Evolutionary conservation across 2,888 invertebrate species (phyloP).

Genomic region (Camponotus fellah): DNA sequence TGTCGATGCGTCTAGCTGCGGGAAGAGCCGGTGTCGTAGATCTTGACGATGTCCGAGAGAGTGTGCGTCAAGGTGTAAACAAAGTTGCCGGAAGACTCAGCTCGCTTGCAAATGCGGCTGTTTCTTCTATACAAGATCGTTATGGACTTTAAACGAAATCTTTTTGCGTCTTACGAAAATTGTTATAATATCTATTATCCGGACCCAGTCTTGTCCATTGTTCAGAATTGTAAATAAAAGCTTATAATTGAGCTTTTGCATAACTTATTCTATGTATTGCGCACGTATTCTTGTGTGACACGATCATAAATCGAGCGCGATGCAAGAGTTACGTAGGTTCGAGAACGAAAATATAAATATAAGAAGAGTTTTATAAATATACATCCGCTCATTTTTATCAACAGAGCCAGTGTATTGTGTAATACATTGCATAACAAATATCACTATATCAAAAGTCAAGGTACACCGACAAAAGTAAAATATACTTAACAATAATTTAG

Average conservation of each 20-base stretch:
- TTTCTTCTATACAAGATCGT: conserved; percentile 95
- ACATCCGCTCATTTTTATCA: conserved; percentile 25
- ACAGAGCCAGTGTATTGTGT: conserved; percentile 16
- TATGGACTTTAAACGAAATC: conserved; percentile 81
- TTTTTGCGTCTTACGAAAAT: conserved; percentile 72
- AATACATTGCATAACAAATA: conserved; percentile 31
- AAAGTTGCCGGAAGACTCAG: conserved; percentile 99
- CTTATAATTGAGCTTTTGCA: conserved; percentile 73
- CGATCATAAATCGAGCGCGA: conserved; percentile 18
- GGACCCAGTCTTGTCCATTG: conserved; percentile 76
- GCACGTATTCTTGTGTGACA: not conserved
- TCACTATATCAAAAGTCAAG: conserved; percentile 44
- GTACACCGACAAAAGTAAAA: conserved; percentile 19
- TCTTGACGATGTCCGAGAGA: conserved; percentile 98
- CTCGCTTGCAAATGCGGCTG: conserved; percentile 97
- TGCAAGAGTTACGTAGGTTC: conserved; percentile 18
- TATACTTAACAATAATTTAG: conserved; percentile 50
- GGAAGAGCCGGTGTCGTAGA: conserved; percentile 87
- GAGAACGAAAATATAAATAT: conserved; percentile 41
- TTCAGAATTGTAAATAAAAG: conserved; percentile 83
- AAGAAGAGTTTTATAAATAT: conserved; percentile 49
- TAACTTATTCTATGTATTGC: conserved; percentile 48
- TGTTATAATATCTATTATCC: conserved; percentile 76
- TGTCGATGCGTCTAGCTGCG: conserved; percentile 79
- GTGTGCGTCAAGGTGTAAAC: conserved; percentile 98